These are phyloP conservation scores for Globodera rostochiensis DNA, from an alignment of 1,140 invertebrate genomes.

Conservation along the genomic window DNA sequence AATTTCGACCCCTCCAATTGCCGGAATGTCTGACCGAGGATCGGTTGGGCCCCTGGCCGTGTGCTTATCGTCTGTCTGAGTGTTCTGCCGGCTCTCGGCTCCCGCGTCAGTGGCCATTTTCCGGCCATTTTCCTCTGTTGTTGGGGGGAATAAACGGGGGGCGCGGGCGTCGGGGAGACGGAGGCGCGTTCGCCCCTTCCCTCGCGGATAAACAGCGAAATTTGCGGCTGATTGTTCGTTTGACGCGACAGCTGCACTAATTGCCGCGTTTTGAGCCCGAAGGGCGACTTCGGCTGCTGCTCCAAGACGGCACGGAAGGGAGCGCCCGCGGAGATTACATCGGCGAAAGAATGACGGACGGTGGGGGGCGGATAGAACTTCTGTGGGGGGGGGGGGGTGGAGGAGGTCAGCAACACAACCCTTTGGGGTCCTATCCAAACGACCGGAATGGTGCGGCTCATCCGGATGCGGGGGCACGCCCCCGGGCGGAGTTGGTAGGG, in stretches of 20 bases:
- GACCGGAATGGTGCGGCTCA: constrained; percentile 45
- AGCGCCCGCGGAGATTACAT: constrained; percentile 7
- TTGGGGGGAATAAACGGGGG: not conserved
- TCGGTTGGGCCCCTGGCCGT: not conserved
- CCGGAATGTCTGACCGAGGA: not conserved
- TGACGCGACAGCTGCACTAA: not conserved
- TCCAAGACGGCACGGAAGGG: constrained; percentile 15
- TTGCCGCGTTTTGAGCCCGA: not conserved
- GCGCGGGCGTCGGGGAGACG: not conserved
- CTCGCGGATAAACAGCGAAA: constrained; percentile 1
- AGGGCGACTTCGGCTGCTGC: constrained; percentile 6
- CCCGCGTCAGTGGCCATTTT: not conserved
- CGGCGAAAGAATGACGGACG: constrained; percentile 11
- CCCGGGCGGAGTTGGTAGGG: constrained; percentile 37
- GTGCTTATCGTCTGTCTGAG: constrained; percentile 8
- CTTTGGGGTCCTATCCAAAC: not conserved
- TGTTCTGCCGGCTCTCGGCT: not conserved
- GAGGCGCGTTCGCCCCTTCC: not conserved
- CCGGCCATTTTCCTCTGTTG: not conserved
- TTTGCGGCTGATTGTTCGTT: not conserved
- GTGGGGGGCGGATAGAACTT: constrained; percentile 13
- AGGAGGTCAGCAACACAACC: not conserved
- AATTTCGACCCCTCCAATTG: not conserved
- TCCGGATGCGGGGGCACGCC: constrained; percentile 42
- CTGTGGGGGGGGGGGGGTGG: not conserved